phyloP scores from a whole-genome alignment of 2,888 invertebrate genomes.

The Oeneis ivallda region DNA sequence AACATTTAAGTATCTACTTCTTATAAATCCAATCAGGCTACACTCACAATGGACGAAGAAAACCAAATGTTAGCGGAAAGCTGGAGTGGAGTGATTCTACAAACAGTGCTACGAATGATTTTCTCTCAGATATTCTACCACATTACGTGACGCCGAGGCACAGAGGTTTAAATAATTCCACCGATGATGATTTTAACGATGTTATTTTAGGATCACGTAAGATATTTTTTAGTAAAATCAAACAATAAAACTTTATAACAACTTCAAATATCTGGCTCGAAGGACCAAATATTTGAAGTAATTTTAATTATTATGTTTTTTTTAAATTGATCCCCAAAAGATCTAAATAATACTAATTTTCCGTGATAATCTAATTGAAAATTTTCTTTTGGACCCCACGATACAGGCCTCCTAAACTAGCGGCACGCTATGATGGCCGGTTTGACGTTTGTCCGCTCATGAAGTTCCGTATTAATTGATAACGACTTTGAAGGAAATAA shows the following conservation, averaged over 20 bases:
- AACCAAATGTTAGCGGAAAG: constrained; percentile 50
- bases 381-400: no score
- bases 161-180: constrained; percentile 48
- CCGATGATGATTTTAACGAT: constrained; percentile 71
- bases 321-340: no score
- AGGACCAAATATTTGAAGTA: background rate
- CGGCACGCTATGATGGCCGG: no score
- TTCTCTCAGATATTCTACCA: constrained; percentile 69
- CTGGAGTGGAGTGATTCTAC: constrained; percentile 63
- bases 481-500: no score
- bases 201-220: constrained; percentile 60
- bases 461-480: no score
- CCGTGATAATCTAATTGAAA: no score
- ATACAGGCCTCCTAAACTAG: no score
- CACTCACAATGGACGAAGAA: constrained; percentile 57
- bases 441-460: no score
- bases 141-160: constrained; percentile 76
- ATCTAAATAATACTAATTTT: background rate
- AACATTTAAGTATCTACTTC: background rate
- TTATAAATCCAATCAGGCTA: constrained; percentile 41
- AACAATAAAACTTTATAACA: background rate
- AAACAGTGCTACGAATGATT: constrained; percentile 60
- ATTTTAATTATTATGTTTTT: no score
- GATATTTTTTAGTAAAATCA: constrained; percentile 21
- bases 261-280: background rate